phyloP scores from a whole-genome alignment of 2,797 vertebrate genomes.

The Darevskia nairensis region DNA sequence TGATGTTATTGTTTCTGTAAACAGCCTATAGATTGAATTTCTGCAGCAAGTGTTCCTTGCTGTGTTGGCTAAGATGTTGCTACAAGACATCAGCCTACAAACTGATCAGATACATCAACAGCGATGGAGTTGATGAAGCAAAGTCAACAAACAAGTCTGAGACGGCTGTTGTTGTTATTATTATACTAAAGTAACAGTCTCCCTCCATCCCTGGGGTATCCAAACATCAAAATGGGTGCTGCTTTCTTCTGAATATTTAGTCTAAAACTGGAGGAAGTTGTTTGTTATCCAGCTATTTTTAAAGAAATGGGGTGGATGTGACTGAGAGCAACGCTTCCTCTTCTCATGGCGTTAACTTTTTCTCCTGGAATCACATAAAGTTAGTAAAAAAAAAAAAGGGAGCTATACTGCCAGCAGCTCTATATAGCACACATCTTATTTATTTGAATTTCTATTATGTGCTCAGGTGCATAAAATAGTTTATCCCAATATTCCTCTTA shows the following conservation, averaged over 20 bases:
- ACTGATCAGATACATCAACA: slow-evolving; percentile 34
- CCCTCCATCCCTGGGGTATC: slow-evolving; percentile 24
- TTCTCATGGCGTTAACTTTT: slow-evolving; percentile 54
- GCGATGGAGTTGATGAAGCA: slow-evolving; percentile 10
- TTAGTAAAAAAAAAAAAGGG: slow-evolving; percentile 23
- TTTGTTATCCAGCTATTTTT: slow-evolving; percentile 34
- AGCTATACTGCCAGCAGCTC: slow-evolving; percentile 62
- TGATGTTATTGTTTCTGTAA: background rate
- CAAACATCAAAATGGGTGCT: slow-evolving; percentile 45
- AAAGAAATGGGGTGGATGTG: slow-evolving; percentile 21
- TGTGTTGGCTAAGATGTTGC: background rate
- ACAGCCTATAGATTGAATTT: background rate
- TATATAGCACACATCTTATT: background rate
- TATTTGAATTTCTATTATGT: background rate
- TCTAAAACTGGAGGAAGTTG: slow-evolving; percentile 63
- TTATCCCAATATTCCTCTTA: background rate
- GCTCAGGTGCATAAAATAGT: background rate
- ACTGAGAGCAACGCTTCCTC: slow-evolving; percentile 44
- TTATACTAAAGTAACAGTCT: slow-evolving; percentile 40
- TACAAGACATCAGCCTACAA: background rate
- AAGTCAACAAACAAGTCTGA: background rate
- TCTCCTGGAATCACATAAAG: slow-evolving; percentile 13
- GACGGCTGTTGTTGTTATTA: slow-evolving; percentile 18
- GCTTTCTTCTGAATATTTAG: slow-evolving; percentile 64
- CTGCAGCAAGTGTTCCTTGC: too few species aligned